Evolutionary conservation across 2,113 vertebrate species (phyloP).

Genomic region (Cyanoliseus patagonus): DNA sequence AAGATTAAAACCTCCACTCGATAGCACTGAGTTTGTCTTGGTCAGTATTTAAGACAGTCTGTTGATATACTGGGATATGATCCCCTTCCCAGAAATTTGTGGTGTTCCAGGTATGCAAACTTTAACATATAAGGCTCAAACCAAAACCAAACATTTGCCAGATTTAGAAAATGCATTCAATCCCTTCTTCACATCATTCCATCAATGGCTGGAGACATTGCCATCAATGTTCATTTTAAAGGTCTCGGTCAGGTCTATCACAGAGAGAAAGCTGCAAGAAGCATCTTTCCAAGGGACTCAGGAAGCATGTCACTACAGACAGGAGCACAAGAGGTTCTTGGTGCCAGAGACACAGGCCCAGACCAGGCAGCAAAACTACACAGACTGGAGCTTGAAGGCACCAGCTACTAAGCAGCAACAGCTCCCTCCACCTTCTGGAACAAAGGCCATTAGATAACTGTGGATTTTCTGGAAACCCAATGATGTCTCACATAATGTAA

Average conservation of each 20-base stretch:
- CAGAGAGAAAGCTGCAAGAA: not conserved
- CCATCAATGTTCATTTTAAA: not conserved
- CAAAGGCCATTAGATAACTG: not conserved
- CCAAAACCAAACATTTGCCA: not conserved
- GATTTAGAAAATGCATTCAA: not conserved
- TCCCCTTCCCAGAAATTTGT: not conserved
- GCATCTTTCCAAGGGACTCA: no score
- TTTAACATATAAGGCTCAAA: not conserved
- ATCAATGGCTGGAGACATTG: not conserved
- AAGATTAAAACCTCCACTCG: not conserved
- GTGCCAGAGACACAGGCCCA: not conserved
- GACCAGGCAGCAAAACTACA: not conserved
- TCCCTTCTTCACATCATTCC: not conserved
- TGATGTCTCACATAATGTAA: not conserved
- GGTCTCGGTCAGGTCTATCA: not conserved
- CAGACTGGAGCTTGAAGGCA: not conserved
- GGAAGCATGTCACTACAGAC: not conserved
- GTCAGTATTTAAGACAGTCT: not conserved
- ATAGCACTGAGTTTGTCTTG: not conserved
- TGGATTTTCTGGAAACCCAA: not conserved
- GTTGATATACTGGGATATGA: not conserved
- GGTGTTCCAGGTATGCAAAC: not conserved
- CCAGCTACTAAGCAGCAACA: not conserved
- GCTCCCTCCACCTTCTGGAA: not conserved
- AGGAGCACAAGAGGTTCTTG: not conserved